Evolutionary conservation across 2,113 vertebrate genomes (phyloP).

Genomic region (Alethe castanea): DNA sequence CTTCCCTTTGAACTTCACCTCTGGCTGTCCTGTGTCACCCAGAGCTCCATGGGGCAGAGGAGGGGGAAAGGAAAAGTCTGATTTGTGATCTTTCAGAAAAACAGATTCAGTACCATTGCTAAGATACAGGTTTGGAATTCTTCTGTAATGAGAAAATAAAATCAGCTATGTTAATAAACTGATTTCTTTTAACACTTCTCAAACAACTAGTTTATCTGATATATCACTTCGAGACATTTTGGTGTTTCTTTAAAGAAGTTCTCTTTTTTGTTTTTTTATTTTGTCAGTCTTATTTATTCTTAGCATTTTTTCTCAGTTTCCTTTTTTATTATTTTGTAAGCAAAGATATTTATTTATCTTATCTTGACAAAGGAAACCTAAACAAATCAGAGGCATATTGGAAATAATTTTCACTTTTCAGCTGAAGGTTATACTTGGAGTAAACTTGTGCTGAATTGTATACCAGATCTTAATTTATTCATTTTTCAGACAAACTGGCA

Average conservation of each 20-base stretch:
- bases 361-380: not conserved
- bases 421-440: not conserved
- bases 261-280: not conserved
- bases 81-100: not conserved
- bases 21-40: not conserved
- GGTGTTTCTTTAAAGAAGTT: not conserved
- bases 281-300: not conserved
- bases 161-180: not conserved
- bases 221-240: not conserved
- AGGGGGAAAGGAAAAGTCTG: not conserved
- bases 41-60: not conserved
- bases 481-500: not conserved
- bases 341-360: not conserved
- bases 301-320: not conserved
- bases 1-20: constrained; percentile 47
- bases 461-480: not conserved
- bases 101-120: not conserved
- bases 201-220: not conserved
- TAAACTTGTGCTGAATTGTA: not conserved
- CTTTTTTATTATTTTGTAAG: not conserved
- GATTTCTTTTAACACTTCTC: not conserved
- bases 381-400: not conserved
- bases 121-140: not conserved
- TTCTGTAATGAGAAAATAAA: not conserved
- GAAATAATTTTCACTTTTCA: not conserved